These are phyloP conservation scores for Cynopterus brachyotis DNA, from an alignment of 2,113 vertebrate species.

Conservation along the genomic window DNA sequence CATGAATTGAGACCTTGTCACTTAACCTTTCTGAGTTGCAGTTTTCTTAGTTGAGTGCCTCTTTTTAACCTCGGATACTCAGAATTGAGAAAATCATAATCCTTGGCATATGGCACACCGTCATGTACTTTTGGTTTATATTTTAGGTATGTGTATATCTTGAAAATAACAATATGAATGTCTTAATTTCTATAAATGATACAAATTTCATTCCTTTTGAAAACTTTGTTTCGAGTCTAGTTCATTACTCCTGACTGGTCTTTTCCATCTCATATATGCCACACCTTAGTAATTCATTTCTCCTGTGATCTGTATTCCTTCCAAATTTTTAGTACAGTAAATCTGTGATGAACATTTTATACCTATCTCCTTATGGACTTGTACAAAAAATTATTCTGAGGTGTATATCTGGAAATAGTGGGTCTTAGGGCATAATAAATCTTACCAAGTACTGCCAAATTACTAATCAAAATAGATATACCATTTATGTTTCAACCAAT, in stretches of 20 bases:
- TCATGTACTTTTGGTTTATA: not conserved
- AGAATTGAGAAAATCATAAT: not conserved
- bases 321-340: not conserved
- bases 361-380: not conserved
- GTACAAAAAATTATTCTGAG: not conserved
- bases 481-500: not conserved
- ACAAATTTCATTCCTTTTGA: not conserved
- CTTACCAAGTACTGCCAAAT: not conserved
- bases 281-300: not conserved
- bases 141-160: not conserved
- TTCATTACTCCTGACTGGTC: not conserved
- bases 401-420: not conserved
- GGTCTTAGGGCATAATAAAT: not conserved
- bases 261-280: not conserved
- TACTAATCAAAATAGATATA: not conserved
- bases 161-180: not conserved
- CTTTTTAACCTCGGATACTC: not conserved
- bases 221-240: not conserved
- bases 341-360: not conserved
- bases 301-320: not conserved
- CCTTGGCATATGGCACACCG: not conserved
- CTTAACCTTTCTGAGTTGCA: not conserved
- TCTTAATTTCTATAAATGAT: conserved; percentile 3
- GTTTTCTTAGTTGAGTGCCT: not conserved
- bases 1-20: not conserved